A percentile compares a stretch with the other conserved stretches of the same genome.
These are phyloP conservation scores for Drepana arcuata DNA, from an alignment of 1,140 invertebrate genomes.

Conservation along the genomic window DNA sequence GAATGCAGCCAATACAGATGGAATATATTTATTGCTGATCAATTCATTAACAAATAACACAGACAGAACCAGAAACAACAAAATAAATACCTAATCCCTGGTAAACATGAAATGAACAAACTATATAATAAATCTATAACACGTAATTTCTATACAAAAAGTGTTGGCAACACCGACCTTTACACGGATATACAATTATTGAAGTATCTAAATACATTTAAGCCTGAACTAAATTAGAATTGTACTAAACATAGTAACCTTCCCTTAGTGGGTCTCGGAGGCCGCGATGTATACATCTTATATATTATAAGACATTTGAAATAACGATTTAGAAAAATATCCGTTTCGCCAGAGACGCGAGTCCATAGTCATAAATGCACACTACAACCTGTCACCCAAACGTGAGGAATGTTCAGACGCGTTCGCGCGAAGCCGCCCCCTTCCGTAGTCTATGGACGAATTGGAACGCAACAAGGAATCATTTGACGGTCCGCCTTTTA, in stretches of 20 bases:
- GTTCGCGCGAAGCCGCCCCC: constrained; percentile 12
- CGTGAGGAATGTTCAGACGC: constrained; percentile 19
- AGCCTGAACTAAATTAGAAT: constrained; percentile 56
- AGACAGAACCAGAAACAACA: constrained; percentile 65
- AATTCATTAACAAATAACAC: constrained; percentile 65
- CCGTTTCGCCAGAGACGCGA: constrained; percentile 7
- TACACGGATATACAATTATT: constrained; percentile 47
- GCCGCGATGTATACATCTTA: too few relatives aligned
- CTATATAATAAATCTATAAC: constrained; percentile 34
- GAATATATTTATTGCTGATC: constrained; percentile 65
- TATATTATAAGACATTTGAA: too few relatives aligned
- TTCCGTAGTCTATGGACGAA: constrained; percentile 50
- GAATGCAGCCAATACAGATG: constrained; percentile 40
- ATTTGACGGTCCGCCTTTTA: constrained; percentile 60
- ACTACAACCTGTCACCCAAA: constrained; percentile 37
- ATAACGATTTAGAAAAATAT: constrained; percentile 31
- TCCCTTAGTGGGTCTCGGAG: constrained; percentile 16
- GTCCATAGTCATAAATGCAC: constrained; percentile 26
- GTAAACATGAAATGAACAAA: constrained; percentile 40
- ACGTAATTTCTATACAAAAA: constrained; percentile 41
- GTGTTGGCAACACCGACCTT: constrained; percentile 32
- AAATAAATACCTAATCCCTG: constrained; percentile 67
- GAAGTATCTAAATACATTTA: constrained; percentile 37
- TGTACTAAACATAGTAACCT: constrained; percentile 59
- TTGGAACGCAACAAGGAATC: constrained; percentile 59